Evolutionary conservation across 2,113 vertebrate genomes (phyloP).

Genomic region (Callospermophilus lateralis): DNA sequence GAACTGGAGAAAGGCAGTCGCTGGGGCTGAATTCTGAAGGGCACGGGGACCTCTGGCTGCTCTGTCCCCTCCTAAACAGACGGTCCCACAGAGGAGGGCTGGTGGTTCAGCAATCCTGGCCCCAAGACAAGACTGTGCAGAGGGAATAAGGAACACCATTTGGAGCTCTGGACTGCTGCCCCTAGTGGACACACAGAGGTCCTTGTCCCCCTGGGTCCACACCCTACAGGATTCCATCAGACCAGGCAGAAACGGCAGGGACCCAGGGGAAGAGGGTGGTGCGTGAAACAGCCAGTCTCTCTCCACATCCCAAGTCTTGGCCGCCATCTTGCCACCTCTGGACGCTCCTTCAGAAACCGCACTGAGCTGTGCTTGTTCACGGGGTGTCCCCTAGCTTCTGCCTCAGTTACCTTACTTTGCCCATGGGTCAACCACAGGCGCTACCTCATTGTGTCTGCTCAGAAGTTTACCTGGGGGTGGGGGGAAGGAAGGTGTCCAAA

Average conservation of each 20-base stretch:
- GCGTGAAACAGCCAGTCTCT: rapidly evolving
- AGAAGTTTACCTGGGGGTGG: constrained; percentile 85
- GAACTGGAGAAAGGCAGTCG: not conserved
- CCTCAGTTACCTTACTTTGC: constrained; percentile 87
- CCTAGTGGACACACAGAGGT: not conserved
- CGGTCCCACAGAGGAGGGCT: not conserved
- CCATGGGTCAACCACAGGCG: constrained; percentile 88
- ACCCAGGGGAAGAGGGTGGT: not conserved
- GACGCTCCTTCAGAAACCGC: not conserved
- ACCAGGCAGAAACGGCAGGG: not conserved
- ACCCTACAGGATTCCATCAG: not conserved
- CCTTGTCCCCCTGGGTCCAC: not conserved
- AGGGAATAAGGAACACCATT: not conserved
- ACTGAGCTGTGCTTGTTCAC: not conserved
- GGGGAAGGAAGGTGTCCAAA: constrained; percentile 75
- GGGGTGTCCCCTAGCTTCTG: constrained; percentile 77
- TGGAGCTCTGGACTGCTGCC: not conserved
- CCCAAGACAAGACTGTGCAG: not conserved
- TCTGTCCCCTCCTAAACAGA: not conserved
- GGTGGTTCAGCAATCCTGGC: not conserved
- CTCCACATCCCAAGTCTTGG: not conserved
- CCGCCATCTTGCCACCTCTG: not conserved
- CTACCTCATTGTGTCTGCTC: constrained; percentile 90
- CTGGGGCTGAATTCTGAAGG: not conserved
- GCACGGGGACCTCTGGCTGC: not conserved